Evolutionary conservation across 1,140 invertebrate genomes (phyloP).

Genomic region (Papilio machaon): DNA sequence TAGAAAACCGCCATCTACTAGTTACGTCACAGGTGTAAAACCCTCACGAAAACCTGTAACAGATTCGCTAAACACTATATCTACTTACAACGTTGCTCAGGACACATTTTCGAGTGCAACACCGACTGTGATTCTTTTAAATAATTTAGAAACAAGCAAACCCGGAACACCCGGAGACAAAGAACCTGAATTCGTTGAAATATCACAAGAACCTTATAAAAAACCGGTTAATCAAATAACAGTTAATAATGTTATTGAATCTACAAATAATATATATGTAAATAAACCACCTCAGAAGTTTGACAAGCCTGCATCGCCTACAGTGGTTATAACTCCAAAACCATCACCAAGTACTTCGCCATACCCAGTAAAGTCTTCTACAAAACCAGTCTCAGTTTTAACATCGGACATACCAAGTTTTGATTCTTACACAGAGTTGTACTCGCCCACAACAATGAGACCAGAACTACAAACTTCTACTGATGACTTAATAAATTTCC

Average conservation of each 20-base stretch:
- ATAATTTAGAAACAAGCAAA: constrained; percentile 71
- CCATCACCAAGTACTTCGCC: constrained; percentile 80
- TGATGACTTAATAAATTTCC: constrained; percentile 90
- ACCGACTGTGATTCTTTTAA: constrained; percentile 88
- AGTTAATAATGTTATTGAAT: constrained; percentile 83
- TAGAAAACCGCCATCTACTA: constrained; percentile 82
- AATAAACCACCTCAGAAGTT: constrained; percentile 69
- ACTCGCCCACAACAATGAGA: constrained; percentile 69
- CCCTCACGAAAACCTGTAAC: constrained; percentile 75
- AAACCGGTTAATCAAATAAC: constrained; percentile 82
- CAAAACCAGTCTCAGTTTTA: constrained; percentile 52
- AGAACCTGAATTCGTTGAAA: constrained; percentile 73
- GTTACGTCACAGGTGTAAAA: constrained; percentile 83
- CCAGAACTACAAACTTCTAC: constrained; percentile 83
- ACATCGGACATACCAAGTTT: constrained; percentile 48
- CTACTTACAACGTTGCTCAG: constrained; percentile 60
- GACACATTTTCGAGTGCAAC: constrained; percentile 83
- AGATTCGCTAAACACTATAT: constrained; percentile 52
- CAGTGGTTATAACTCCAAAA: constrained; percentile 84
- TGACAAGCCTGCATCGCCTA: constrained; percentile 79
- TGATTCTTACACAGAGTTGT: constrained; percentile 60
- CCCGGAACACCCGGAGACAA: constrained; percentile 72
- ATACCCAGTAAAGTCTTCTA: constrained; percentile 59
- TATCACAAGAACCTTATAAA: constrained; percentile 77
- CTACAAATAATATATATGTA: constrained; percentile 81